Evolutionary conservation across 2,113 vertebrate genomes (phyloP), one percentile per base, ranked within the genome.

Genomic region (Vimba vimba): DNA sequence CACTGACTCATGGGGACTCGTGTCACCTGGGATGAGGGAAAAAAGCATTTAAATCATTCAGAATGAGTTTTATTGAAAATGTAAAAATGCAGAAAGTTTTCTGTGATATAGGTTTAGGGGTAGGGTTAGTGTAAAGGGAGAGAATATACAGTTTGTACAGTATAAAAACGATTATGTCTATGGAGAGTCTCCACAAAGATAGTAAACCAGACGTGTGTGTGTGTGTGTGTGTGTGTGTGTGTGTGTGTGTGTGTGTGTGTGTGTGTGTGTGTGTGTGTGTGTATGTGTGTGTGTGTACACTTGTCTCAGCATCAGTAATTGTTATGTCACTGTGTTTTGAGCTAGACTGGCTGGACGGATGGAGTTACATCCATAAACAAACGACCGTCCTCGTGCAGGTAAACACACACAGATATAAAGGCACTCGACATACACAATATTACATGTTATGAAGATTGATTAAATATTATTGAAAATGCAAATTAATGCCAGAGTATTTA

Each of bases 301-400:
- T 23, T 52, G 25, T 78, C 87, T 73, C 79, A 66, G 8, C 6
- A 57, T 50, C 83, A 9, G 43, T 62, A 82, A 75, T 13, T 74
- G 86, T 87, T 82, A 86, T 86, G 45, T 90, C 89, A 91, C 77
- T 64, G 81, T 80, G 84, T 76, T 87, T 52, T 87, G 86, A 88
- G 89, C 62, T 66, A 78, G 91, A 93, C 87, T 91, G 78, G 78
- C 85, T 30, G 73, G 64, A 88, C 66, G 79, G 77, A 83, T 92
- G 86, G 79, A 27, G 84, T 90, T 94, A 82, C 59, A 87, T 82
- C 91, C 91, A 90, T 89, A 90, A 86, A 78, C 75, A 45, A 25
- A 57, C 62, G 30, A 60, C 86, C 79, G 10, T 25, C n/a, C 21
- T 73, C 23, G 84, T 89, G 79, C 62, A 88, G 59, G 75, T 73